Conservation (phyloP, 2,113 vertebrate genomes). For the Lophura nycthemera region DNA sequence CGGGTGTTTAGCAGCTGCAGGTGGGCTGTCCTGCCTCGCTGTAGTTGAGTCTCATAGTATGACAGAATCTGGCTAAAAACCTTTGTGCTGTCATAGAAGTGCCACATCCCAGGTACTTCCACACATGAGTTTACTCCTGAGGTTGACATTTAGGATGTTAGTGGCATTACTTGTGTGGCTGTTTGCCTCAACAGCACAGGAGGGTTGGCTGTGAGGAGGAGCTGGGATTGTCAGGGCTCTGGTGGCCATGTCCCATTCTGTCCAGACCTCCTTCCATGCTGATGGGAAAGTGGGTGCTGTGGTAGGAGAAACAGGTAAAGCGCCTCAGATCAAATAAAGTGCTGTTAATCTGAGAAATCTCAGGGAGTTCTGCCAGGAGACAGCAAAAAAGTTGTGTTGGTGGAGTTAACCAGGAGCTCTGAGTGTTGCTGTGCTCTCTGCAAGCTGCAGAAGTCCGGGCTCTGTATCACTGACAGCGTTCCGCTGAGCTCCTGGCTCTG, state of each 20-base stretch:
- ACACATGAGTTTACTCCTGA: not conserved
- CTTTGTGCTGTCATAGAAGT: accelerated
- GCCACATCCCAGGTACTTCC: not conserved
- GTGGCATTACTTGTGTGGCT: not conserved
- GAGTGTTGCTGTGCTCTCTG: not conserved
- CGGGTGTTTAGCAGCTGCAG: not conserved
- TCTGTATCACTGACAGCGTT: not conserved
- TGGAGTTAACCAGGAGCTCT: not conserved
- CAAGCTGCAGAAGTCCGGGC: not conserved
- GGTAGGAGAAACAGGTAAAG: not conserved
- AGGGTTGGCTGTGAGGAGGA: not conserved
- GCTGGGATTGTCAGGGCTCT: not conserved
- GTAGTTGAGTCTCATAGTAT: not conserved
- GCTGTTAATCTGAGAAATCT: not conserved
- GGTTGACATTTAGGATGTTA: not conserved
- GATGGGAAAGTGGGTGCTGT: not conserved
- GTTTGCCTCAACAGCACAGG: not conserved
- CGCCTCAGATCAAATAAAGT: not conserved
- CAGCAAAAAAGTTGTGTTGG: not conserved
- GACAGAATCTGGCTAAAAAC: not conserved
- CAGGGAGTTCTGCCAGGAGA: not conserved
- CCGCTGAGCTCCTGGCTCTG: not conserved
- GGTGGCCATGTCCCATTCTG: not conserved
- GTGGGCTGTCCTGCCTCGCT: not conserved
- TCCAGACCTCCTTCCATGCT: not conserved